These are phyloP conservation scores for Oegoconia quadripuncta DNA, from an alignment of 2,888 invertebrate species.

Conservation along the genomic window DNA sequence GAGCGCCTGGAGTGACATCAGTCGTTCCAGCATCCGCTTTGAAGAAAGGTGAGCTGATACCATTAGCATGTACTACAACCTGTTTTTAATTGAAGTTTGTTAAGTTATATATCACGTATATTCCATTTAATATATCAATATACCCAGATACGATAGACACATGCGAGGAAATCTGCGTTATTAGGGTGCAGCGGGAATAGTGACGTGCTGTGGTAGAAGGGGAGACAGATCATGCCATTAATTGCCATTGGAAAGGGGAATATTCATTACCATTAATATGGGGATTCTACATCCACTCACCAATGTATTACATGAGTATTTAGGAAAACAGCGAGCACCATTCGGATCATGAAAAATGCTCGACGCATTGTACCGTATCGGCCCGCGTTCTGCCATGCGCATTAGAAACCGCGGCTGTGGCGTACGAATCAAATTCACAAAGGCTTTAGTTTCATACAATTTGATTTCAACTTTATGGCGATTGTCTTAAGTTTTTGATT, in stretches of 20 bases:
- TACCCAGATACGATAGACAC: slow-evolving; percentile 17
- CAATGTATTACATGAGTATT: slow-evolving; percentile 29
- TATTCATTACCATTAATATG: slow-evolving; percentile 14
- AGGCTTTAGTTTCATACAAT: slow-evolving; percentile 27
- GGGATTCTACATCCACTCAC: slow-evolving; percentile 54
- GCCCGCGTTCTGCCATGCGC: slow-evolving; percentile 51
- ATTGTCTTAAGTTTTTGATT: neutral
- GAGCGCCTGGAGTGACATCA: slow-evolving; percentile 94
- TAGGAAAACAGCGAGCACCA: slow-evolving; percentile 33
- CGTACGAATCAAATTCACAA: slow-evolving; percentile 24
- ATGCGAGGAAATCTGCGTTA: slow-evolving; percentile 32
- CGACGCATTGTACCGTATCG: slow-evolving; percentile 54
- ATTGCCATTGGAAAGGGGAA: slow-evolving; percentile 15
- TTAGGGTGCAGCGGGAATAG: slow-evolving; percentile 21
- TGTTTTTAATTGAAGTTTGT: neutral
- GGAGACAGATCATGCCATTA: slow-evolving; percentile 30
- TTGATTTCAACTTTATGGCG: slow-evolving; percentile 20
- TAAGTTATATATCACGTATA: neutral
- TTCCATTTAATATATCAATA: neutral
- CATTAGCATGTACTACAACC: neutral
- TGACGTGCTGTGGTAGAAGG: slow-evolving; percentile 24
- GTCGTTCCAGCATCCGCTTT: slow-evolving; percentile 89
- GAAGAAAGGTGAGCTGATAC: slow-evolving; percentile 82
- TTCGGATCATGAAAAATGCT: slow-evolving; percentile 42
- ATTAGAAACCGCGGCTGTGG: slow-evolving; percentile 29